Base-by-base conservation (phyloP, 2,888 invertebrate species). In the Odontothrips loti region DNA sequence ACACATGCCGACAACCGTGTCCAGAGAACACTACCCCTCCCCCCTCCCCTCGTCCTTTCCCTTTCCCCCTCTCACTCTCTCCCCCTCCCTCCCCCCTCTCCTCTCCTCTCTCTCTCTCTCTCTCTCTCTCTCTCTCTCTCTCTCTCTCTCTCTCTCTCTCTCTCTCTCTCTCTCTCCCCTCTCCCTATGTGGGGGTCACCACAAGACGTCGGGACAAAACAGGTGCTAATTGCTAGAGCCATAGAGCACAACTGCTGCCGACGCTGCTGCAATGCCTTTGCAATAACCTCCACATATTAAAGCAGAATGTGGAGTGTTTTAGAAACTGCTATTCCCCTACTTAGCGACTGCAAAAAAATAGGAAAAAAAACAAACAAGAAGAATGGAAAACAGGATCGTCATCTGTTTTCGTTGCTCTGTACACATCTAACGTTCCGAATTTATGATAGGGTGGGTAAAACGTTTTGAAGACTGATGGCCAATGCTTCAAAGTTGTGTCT, bases 141-240 rank as follows among this genome's bases (percentile, higher is more conserved):
- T 51, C 51, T 51, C 51, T 17, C 51, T 17, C 51, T 17, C 51
- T 17, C 51, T 58, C 17, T 17, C 58, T 15, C 15, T 58, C 17
- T 58, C 58, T 15, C 17, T 15, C 58, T 6, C 58, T 20, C 58
- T 20, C 58, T 58, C 15, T 58, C 58, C n/a, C 20, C 58, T 58
- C 58, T 58, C 58, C 58, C 20, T 58, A 58, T 43, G 34, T 43
- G 34, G 34, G 58, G 58, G 58, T 58, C 58, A 58, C 58, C 58
- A 43, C 34, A 43, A 43, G 34, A 43, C 34, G 34, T 43, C 58
- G 58, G 58, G 68, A 27, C 68, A 75, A 75, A 75, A 75, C 68
- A 75, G 68, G 68, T 75, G 68, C 68, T 75, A 75, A 75, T 75
- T 75, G 68, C 68, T 27, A 27, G 68, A 27, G 23, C 68, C 68